Base-by-base conservation (phyloP, 2,888 invertebrate species). In the Brenthis ino region DNA sequence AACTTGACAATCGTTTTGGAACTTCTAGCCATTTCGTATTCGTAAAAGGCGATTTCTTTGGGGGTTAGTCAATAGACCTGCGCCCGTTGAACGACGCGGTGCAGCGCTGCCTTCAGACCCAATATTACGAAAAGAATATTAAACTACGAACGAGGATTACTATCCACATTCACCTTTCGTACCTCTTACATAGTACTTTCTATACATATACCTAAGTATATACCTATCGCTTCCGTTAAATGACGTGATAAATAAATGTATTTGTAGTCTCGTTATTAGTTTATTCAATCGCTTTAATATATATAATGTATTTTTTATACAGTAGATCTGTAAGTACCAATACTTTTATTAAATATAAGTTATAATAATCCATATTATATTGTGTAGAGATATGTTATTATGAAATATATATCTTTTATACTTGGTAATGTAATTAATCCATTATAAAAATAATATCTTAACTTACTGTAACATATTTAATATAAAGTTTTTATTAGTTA, bases 21-120 rank as follows among this genome's bases (percentile, higher is more conserved):
- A 67, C 63, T 68, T 65, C 64, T 48, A 70, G 68, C 72, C 69
- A 77, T 75, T 78, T 72, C 71, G 75, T 75, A 78, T 81, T 77
- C 74, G 74, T 70, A 72, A 75, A 73, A 75, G 75, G 74, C 74
- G 75, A 77, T 78, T 79, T 78, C 75, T 79, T 79, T 74, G 73
- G 77, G 77, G 76, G 56, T 51, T 79, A 73, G 71, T 75, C 73
- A 74, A 79, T 76, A 79, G 64, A 68, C 57, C 73, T 76, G 74
- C 72, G 75, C 72, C 68, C 66, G 56, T 68, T 64, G 64, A 69
- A 57, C 75, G 73, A 66, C 68, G 74, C 67, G 76, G 76, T 71
- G 74, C 72, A 68, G 67, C 67, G 69, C 28, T 58, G 56, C 57
- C 57, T 57, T 55, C 50, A 70, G 69, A 70, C 71, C 69, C 70